Percentiles rank a stretch among this genome's conserved stretches.
Conservation (phyloP, 2,113 vertebrate species). For the Saguinus imperator region DNA sequence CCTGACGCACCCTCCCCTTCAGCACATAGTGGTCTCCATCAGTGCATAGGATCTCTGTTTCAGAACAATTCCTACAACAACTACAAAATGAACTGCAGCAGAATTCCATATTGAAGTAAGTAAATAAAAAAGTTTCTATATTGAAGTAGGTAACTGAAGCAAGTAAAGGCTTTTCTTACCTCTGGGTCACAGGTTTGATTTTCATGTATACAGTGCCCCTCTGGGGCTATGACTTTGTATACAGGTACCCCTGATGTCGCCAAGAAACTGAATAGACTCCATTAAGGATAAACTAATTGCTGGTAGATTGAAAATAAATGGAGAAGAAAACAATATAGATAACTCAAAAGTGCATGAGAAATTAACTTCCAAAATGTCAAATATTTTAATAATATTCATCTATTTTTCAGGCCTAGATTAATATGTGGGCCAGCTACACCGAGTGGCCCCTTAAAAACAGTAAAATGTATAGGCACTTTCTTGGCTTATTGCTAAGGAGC, state of each 20-base stretch:
- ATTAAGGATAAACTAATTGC: slow-evolving; percentile 82
- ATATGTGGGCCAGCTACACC: not conserved
- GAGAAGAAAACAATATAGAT: slow-evolving; percentile 5
- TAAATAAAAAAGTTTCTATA: not conserved
- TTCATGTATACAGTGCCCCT: slow-evolving; percentile 89
- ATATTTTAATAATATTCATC: not conserved
- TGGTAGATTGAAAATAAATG: slow-evolving; percentile 12
- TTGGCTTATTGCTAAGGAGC: not conserved
- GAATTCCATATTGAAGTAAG: not conserved
- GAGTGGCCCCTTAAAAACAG: not conserved
- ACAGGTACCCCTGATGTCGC: slow-evolving; percentile 93
- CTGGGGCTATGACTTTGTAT: slow-evolving; percentile 92
- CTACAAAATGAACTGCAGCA: not conserved
- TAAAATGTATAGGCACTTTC: not conserved
- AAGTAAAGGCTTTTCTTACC: slow-evolving; percentile 81
- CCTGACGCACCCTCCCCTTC: not conserved
- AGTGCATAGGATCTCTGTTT: not conserved
- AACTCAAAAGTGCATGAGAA: not conserved
- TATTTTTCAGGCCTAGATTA: not conserved
- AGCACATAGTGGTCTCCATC: not conserved
- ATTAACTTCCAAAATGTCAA: not conserved
- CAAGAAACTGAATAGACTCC: slow-evolving; percentile 87
- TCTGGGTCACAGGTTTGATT: slow-evolving; percentile 92
- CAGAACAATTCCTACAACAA: not conserved
- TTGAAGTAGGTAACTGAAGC: not conserved